These are phyloP conservation scores for Zaprionus ghesquierei DNA, from an alignment of 1,140 invertebrate genomes.

Conservation along the genomic window DNA sequence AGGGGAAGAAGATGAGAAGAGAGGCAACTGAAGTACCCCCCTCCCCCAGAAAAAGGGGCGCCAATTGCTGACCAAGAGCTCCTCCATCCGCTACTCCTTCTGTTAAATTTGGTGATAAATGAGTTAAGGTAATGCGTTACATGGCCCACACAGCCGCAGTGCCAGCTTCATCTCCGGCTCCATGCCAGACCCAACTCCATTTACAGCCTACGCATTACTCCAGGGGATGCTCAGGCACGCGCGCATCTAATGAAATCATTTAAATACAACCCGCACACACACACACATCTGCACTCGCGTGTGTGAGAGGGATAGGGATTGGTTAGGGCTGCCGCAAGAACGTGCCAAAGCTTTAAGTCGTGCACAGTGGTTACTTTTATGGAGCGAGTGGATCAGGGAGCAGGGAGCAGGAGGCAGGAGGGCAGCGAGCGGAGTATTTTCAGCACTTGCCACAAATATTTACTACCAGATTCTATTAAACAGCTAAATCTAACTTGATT, in stretches of 20 bases:
- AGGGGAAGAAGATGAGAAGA: not conserved
- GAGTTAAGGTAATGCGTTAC: conserved; percentile 76
- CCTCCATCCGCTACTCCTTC: conserved; percentile 2
- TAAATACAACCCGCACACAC: conserved; percentile 63
- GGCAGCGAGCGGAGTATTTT: not conserved
- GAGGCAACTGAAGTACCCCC: not conserved
- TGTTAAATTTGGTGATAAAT: conserved; percentile 77
- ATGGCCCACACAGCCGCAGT: conserved; percentile 32
- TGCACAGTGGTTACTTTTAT: not conserved
- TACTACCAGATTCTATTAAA: not conserved
- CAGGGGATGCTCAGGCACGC: conserved; percentile 59
- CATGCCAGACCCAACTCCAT: conserved; percentile 7
- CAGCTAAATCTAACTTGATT: not conserved
- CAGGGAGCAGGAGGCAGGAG: not conserved
- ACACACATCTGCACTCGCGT: not conserved
- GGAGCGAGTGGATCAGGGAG: not conserved
- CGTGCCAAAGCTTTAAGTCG: conserved; percentile 49
- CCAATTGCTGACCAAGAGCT: conserved; percentile 1
- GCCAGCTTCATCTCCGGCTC: conserved; percentile 9
- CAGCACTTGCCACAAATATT: conserved; percentile 9
- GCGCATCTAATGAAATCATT: conserved; percentile 75
- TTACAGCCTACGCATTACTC: conserved; percentile 31
- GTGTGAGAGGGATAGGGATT: conserved; percentile 4
- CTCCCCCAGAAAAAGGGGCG: not conserved
- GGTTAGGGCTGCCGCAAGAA: conserved; percentile 56